A percentile compares a stretch with the other conserved stretches of the same genome.
Conservation (phyloP, 2,888 invertebrate genomes). For the Tetranychus truncatus region DNA sequence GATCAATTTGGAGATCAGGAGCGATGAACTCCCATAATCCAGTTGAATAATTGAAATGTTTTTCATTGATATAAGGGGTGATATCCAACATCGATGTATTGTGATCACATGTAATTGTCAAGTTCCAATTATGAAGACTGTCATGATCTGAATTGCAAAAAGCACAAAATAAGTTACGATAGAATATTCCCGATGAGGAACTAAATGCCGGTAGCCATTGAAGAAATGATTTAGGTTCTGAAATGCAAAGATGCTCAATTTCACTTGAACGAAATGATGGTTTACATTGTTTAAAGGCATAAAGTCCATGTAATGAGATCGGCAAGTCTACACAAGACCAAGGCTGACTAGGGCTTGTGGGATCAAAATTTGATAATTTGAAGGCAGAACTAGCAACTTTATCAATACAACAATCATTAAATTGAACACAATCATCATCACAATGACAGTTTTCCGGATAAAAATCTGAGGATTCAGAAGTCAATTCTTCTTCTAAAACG, state of each 20-base stretch:
- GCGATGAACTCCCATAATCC: neutral
- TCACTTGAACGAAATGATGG: neutral
- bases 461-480: neutral
- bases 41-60: neutral
- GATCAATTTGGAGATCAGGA: neutral
- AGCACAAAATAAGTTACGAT: constrained; percentile 7
- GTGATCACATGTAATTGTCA: constrained; percentile 1
- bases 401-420: constrained; percentile 4
- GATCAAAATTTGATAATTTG: neutral
- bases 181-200: neutral
- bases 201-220: neutral
- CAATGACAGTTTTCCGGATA: neutral
- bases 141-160: neutral
- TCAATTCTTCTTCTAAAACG: neutral
- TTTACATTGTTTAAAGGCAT: neutral
- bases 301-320: neutral
- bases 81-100: neutral
- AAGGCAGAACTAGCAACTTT: neutral
- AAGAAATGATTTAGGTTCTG: neutral
- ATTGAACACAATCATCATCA: neutral
- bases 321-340: constrained; percentile 8
- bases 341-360: neutral
- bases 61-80: neutral
- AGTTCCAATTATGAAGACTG: neutral
- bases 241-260: neutral